phyloP scores from a whole-genome alignment of 53 echinoderm and acorn worm genomes.

The Crossaster papposus region DNA sequence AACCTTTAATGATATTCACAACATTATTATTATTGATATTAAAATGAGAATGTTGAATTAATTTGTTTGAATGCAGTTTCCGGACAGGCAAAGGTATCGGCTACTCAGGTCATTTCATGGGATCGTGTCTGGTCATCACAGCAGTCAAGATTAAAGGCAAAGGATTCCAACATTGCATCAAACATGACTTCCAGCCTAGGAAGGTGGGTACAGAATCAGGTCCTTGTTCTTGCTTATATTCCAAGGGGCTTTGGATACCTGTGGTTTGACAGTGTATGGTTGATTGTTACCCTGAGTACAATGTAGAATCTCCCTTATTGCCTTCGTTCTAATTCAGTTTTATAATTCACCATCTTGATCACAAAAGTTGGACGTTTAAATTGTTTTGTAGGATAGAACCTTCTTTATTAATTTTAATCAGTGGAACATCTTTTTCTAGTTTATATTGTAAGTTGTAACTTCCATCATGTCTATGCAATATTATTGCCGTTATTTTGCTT shows the following conservation, averaged over 20 bases:
- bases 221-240: not conserved
- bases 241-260: not conserved
- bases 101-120: slow-evolving; percentile 99
- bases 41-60: too few relatives aligned
- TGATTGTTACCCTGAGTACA: too few relatives aligned
- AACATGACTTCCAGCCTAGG: slow-evolving; percentile 97
- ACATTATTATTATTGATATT: too few relatives aligned
- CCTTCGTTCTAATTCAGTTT: too few relatives aligned
- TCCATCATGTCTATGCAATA: not conserved
- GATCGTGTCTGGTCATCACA: slow-evolving; percentile 96
- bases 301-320: too few relatives aligned
- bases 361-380: not conserved
- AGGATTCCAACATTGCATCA: slow-evolving; percentile 99
- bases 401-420: not conserved
- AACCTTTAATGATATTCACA: too few relatives aligned
- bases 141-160: slow-evolving; percentile 98
- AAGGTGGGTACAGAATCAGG: slow-evolving; percentile 64
- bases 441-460: not conserved
- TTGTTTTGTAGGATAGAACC: not conserved
- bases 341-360: too few relatives aligned
- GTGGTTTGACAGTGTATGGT: too few relatives aligned
- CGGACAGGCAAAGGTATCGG: slow-evolving; percentile 96
- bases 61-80: slow-evolving; percentile 68
- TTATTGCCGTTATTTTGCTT: not conserved
- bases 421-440: not conserved